Evolutionary conservation across 2,113 vertebrate species (phyloP).

Genomic region (Elanoides forficatus): DNA sequence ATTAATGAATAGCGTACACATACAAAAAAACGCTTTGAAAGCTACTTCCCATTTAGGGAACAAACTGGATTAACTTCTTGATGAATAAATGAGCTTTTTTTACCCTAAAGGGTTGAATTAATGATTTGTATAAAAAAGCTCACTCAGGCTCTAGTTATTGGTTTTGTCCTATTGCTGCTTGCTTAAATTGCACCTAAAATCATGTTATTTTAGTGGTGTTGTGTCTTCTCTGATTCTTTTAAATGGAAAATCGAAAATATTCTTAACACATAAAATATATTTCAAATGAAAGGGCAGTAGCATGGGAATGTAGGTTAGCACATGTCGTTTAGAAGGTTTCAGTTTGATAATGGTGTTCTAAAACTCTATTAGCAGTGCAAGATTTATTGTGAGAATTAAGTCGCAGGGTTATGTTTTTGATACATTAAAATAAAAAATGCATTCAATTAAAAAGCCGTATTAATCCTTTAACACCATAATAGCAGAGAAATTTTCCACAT

Average conservation of each 20-base stretch:
- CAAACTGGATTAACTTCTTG: constrained; percentile 35
- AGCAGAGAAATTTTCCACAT: neutral
- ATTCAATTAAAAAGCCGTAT: neutral
- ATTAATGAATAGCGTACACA: neutral
- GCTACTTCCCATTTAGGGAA: neutral
- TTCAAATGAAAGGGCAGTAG: neutral
- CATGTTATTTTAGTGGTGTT: neutral
- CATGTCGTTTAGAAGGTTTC: neutral
- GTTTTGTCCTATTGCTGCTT: constrained; percentile 38
- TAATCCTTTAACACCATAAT: neutral
- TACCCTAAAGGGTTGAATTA: constrained; percentile 69
- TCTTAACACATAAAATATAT: neutral
- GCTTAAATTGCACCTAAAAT: constrained; percentile 12
- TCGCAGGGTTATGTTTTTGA: neutral
- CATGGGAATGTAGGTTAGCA: neutral
- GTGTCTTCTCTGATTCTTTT: neutral
- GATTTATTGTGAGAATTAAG: neutral
- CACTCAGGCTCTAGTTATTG: neutral
- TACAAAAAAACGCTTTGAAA: constrained; percentile 1
- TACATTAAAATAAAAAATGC: neutral
- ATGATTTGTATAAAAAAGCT: constrained; percentile 54
- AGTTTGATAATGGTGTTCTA: neutral
- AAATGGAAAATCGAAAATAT: neutral
- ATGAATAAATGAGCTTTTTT: constrained; percentile 53
- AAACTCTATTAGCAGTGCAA: neutral